Percentiles rank a stretch among this genome's conserved stretches.
These are phyloP conservation scores for Calliphora vomitoria DNA, from an alignment of 2,888 invertebrate genomes.

Conservation along the genomic window DNA sequence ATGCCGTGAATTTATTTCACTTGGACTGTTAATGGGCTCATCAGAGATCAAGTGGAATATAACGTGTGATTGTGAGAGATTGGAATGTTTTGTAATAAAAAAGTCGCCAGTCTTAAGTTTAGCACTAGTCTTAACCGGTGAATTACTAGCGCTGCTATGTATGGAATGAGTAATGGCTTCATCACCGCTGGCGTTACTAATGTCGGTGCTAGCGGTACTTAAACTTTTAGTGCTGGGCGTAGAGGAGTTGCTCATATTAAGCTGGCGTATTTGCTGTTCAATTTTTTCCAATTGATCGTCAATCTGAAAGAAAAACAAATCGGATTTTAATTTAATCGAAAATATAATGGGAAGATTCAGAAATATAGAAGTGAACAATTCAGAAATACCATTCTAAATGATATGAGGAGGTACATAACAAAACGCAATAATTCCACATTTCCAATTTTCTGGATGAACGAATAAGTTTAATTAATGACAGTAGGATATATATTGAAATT, in stretches of 20 bases:
- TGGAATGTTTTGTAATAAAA: slow-evolving; percentile 95
- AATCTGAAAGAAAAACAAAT: slow-evolving; percentile 84
- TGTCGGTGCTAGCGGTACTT: slow-evolving; percentile 70
- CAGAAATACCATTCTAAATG: no score
- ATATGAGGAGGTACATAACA: no score
- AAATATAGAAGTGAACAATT: no score
- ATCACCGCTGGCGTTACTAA: slow-evolving; percentile 53
- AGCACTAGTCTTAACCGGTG: slow-evolving; percentile 83
- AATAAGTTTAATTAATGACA: no score
- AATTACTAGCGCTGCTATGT: slow-evolving; percentile 75
- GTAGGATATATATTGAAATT: no score
- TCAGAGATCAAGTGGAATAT: slow-evolving; percentile 98
- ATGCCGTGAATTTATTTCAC: slow-evolving; percentile 98
- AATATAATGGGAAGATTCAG: no score
- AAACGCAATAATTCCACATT: no score
- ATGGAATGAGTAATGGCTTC: slow-evolving; percentile 57
- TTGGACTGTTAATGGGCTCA: slow-evolving; percentile 88
- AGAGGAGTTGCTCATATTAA: slow-evolving; percentile 76
- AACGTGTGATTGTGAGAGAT: slow-evolving; percentile 96
- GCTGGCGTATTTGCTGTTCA: slow-evolving; percentile 86
- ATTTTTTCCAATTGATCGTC: slow-evolving; percentile 93
- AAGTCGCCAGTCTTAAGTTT: slow-evolving; percentile 93
- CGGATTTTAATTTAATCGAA: no score
- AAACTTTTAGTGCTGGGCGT: slow-evolving; percentile 76
- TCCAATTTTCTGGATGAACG: no score